Evolutionary conservation across 2,888 invertebrate genomes (phyloP), one percentile per base, ranked within the genome.

Genomic region (Stramonita haemastoma): DNA sequence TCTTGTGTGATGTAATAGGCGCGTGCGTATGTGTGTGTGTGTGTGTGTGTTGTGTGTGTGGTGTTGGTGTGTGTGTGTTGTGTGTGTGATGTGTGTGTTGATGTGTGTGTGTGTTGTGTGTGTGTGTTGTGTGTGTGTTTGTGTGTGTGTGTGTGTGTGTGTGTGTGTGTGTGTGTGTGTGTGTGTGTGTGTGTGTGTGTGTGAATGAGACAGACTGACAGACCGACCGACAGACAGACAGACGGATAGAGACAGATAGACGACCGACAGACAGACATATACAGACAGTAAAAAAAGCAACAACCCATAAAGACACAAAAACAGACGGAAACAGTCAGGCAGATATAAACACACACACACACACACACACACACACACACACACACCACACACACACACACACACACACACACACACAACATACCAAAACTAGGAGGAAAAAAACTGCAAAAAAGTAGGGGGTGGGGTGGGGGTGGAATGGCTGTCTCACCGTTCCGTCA

Each of bases 391-490:
- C 73, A 29, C 73, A 29, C 73, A 29, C 73, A 29, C 73, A 73
- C 73, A 73, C 73, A 73, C 73, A 73, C 73, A 85, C 60, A 85
- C 85, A 85, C 85, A 85, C 85, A 60, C 79, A 81, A 60, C 60
- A 85, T 32, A 85, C 85, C 13, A 1, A 60, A 57, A 85, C 60
- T 60, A 34, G 32, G 60, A 60, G 60, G 60, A 19, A 60, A n/a
- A 56, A 56, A 56, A 56, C 84, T 66, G n/a, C 79, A 79, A 29
- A 79, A 29, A 79, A 11, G 32, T 34, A 79, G 32, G 32, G 32
- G 32, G 29, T 29, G 29, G 11, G n/a, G 32, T 32, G 32, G 29
- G 56, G 56, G 57, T n/a, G n/a, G 56, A 57, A n/a, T 11, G 32
- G 60, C 85, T 22, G 60, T 60, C 85, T 60, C 29, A 60, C 81